phyloP scores from a whole-genome alignment of 2,113 vertebrate species.

The Cinclus cinclus region DNA sequence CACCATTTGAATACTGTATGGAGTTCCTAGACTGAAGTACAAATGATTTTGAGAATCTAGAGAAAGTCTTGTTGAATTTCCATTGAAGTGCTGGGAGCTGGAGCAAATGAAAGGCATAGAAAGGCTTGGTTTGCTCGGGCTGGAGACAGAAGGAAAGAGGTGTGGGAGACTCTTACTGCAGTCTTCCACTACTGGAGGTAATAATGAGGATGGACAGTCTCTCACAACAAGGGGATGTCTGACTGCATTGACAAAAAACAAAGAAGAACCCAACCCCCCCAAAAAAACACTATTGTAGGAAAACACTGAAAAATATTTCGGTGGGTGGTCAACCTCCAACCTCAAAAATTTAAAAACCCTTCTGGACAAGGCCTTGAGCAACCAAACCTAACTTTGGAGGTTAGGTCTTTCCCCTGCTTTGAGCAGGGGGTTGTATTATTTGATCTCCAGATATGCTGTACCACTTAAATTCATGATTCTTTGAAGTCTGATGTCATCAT shows the following conservation, averaged over 20 bases:
- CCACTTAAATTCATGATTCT: not conserved
- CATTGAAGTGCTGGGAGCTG: not conserved
- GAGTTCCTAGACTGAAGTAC: not conserved
- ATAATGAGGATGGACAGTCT: not conserved
- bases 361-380: not conserved
- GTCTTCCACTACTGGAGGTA: not conserved
- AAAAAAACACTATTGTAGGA: accelerated
- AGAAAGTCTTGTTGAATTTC: not conserved
- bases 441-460: not conserved
- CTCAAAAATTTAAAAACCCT: not conserved
- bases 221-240: not conserved
- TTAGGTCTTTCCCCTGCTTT: not conserved
- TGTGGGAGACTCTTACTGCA: not conserved
- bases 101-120: not conserved
- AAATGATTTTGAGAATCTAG: not conserved
- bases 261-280: not conserved
- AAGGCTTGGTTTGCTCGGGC: not conserved
- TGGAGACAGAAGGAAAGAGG: not conserved
- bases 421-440: not conserved
- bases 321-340: not conserved
- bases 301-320: not conserved
- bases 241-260: not conserved
- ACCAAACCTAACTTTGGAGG: not conserved
- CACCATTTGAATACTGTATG: not conserved
- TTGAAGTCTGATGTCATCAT: not conserved